Base-by-base conservation (phyloP, 2,113 vertebrate species). In the Candoia aspera region DNA sequence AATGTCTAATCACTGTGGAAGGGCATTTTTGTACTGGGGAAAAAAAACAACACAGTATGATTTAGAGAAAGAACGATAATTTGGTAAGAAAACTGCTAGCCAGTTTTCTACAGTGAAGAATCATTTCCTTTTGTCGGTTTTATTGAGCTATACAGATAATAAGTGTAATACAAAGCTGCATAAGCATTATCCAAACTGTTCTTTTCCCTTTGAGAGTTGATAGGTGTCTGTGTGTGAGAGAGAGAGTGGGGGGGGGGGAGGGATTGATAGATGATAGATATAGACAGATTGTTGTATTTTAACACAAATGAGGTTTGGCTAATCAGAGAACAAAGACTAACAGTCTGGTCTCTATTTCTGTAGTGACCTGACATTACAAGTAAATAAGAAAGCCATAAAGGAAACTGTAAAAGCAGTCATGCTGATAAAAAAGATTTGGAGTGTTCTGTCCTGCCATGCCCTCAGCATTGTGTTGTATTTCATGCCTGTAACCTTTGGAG, bases 51-150 rank as follows among this genome's bases (percentile, higher is more conserved):
- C 42, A 33, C 15, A 58, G 17, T 58, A 21, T 58, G 19, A 33
- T 93, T 93, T 92, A 88, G 73, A 91, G 64, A 86, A 94, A 93
- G 59, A 21, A 57, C 6, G 29, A 57, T 92, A 95, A 92, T 17
- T 58, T 26, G 93, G 93, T 95, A 89, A 57, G 92, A 89, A 42
- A 92, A 90, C 92, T 96, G 95, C 94, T 90, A 88, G 87, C 62
- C 88, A 93, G 79, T 88, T 94, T 94, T 93, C 42, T 57, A 49
- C 54, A 60, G 13, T 58, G 95, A 92, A 58, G 60, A 92, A 93
- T 90, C 91, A 95, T 94, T 95, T 19, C 91, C 93, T 73, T 33
- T 94, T 87, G 93, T 87, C 91, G 68, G 92, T 24, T 89, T 91
- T 89, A 95, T 92, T 94, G 83, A 58, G 54, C 58, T 60, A 64